phyloP scores from a whole-genome alignment of 2,888 invertebrate species.

The Chrysolina oricalcia region DNA sequence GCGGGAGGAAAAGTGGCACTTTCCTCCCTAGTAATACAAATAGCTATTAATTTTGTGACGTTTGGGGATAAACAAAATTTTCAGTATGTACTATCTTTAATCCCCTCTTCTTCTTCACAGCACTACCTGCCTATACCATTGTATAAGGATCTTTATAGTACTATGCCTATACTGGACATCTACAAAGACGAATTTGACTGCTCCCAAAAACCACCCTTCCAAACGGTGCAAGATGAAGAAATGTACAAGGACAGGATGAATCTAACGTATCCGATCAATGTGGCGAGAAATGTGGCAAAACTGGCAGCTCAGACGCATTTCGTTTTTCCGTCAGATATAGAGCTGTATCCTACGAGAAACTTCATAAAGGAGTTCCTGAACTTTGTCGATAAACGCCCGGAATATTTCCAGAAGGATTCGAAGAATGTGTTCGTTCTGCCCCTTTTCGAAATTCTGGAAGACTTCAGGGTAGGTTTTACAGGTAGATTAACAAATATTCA shows the following conservation, averaged over 20 bases:
- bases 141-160: slow-evolving; percentile 50
- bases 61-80: too few relatives aligned
- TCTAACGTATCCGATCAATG: slow-evolving; percentile 65
- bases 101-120: too few relatives aligned
- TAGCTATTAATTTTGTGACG: too few relatives aligned
- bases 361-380: slow-evolving; percentile 60
- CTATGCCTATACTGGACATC: slow-evolving; percentile 48
- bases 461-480: slow-evolving; percentile 34
- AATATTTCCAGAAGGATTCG: slow-evolving; percentile 44
- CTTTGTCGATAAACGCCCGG: slow-evolving; percentile 53
- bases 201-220: slow-evolving; percentile 79
- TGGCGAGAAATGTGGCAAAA: slow-evolving; percentile 64
- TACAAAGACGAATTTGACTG: slow-evolving; percentile 78
- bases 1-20: too few relatives aligned
- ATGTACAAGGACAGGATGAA: slow-evolving; percentile 60
- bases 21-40: too few relatives aligned
- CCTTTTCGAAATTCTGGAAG: slow-evolving; percentile 60
- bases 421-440: slow-evolving; percentile 63
- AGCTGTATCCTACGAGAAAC: slow-evolving; percentile 62
- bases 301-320: slow-evolving; percentile 62
- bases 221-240: slow-evolving; percentile 76
- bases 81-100: too few relatives aligned
- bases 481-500: neutral
- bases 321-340: slow-evolving; percentile 65
- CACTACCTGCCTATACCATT: too few relatives aligned